phyloP scores from a whole-genome alignment of 2,113 vertebrate genomes.

The Meles meles region DNA sequence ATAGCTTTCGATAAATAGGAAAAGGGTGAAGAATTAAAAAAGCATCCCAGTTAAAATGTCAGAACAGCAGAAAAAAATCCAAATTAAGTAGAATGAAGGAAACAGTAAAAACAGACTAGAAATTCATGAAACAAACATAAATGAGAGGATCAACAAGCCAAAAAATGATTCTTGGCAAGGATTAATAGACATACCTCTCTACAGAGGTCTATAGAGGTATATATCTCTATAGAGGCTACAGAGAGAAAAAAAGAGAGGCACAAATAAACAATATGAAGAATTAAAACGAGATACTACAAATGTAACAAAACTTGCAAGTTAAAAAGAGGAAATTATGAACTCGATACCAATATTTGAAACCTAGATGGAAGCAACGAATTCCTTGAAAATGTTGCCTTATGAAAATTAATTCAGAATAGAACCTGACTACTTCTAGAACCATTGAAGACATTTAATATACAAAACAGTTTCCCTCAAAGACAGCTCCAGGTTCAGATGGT shows the following conservation, averaged over 20 bases:
- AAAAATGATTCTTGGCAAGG: background rate
- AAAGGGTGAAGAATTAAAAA: background rate
- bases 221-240: background rate
- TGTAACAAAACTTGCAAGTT: background rate
- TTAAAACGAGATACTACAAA: background rate
- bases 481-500: background rate
- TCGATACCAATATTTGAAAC: background rate
- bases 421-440: background rate
- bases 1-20: background rate
- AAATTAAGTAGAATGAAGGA: background rate
- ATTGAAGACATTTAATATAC: background rate
- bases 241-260: background rate
- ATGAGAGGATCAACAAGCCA: background rate
- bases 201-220: too few relatives aligned
- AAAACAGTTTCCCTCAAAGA: background rate
- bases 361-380: background rate
- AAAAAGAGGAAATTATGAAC: background rate
- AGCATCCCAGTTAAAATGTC: background rate
- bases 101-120: background rate
- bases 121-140: background rate
- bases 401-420: background rate
- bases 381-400: background rate
- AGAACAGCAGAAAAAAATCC: background rate
- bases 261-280: background rate
- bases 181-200: background rate